These are phyloP conservation scores for Ferrisia virgata DNA, from an alignment of 2,888 invertebrate species.

Conservation along the genomic window DNA sequence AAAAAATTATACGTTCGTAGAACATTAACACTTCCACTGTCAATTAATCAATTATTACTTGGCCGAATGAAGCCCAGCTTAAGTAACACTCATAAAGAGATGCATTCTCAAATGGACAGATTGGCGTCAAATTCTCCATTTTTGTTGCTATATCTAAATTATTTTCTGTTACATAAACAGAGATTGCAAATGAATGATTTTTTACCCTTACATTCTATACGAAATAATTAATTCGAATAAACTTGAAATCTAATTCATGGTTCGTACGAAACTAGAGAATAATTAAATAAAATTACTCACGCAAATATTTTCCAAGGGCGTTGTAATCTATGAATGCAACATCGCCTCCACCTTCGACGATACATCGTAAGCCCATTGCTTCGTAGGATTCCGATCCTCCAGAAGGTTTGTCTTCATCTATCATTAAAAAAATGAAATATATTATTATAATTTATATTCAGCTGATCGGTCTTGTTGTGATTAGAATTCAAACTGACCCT, in stretches of 20 bases:
- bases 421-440: neutral
- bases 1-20: neutral
- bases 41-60: neutral
- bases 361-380: constrained; percentile 63
- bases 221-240: neutral
- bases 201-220: neutral
- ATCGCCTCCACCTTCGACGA: constrained; percentile 67
- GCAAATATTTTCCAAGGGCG: constrained; percentile 61
- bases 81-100: neutral
- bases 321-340: constrained; percentile 73
- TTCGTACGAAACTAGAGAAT: neutral
- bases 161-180: neutral
- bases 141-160: neutral
- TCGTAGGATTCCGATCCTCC: constrained; percentile 55
- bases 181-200: neutral
- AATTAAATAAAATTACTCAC: constrained; percentile 53
- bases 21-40: neutral
- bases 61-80: constrained; percentile 16
- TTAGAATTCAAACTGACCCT: neutral
- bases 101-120: neutral
- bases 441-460: neutral
- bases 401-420: neutral
- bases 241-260: neutral
- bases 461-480: neutral
- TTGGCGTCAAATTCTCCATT: neutral